These are phyloP conservation scores for Ciconia maguari DNA, from an alignment of 2,113 vertebrate genomes.

Conservation along the genomic window DNA sequence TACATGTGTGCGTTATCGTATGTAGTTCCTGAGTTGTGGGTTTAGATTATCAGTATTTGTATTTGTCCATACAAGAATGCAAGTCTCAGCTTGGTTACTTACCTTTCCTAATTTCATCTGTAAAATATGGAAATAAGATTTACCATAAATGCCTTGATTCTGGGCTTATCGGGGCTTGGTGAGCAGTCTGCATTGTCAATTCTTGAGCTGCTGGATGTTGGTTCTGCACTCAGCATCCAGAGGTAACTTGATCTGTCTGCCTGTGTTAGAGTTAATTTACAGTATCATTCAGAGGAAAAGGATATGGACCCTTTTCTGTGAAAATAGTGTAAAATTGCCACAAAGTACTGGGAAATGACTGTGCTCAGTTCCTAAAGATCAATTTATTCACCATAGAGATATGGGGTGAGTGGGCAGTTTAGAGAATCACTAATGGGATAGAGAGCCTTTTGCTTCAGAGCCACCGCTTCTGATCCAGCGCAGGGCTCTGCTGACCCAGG, in stretches of 20 bases:
- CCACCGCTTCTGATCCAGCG: fast-evolving
- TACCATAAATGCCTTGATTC: neutral
- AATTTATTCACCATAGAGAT: neutral
- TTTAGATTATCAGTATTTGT: neutral
- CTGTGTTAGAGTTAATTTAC: slow-evolving; percentile 12
- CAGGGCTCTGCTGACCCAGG: neutral
- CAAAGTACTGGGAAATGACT: slow-evolving; percentile 41
- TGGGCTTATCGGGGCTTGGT: neutral
- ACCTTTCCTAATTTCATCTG: neutral
- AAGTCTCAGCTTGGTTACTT: neutral
- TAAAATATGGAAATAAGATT: neutral
- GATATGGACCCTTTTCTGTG: neutral
- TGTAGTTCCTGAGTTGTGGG: neutral
- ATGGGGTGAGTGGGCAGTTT: neutral
- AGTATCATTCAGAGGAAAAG: neutral
- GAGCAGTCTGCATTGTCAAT: neutral
- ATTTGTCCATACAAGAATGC: neutral
- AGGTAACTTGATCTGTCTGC: neutral
- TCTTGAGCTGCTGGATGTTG: neutral
- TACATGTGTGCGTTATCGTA: fast-evolving
- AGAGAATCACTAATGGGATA: neutral
- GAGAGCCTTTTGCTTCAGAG: neutral
- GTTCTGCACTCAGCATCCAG: neutral
- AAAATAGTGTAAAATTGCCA: slow-evolving; percentile 46
- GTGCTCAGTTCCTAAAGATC: slow-evolving; percentile 14